phyloP scores from a whole-genome alignment of 2,797 vertebrate species.

The Enoplosus armatus region DNA sequence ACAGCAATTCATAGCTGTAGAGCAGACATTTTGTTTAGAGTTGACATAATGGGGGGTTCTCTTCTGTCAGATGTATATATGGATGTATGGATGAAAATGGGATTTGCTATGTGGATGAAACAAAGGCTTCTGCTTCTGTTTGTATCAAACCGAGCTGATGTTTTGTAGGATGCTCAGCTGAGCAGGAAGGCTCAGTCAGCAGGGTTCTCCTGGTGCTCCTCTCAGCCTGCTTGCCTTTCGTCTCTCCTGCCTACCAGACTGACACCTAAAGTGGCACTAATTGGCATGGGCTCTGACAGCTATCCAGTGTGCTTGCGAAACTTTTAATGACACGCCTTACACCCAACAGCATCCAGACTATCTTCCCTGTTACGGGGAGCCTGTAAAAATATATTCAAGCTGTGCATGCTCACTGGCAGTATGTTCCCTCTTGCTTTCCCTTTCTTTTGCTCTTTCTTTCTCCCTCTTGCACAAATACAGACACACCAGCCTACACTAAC shows the following conservation, averaged over 20 bases:
- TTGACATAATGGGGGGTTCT: conserved; percentile 21
- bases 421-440: conserved; percentile 53
- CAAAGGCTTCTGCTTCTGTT: conserved; percentile 47
- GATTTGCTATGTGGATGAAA: conserved; percentile 49
- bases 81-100: conserved; percentile 38
- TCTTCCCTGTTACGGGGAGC: conserved; percentile 63
- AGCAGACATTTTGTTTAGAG: conserved; percentile 10
- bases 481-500: conserved; percentile 56
- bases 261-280: conserved; percentile 87
- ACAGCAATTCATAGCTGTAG: conserved; percentile 1
- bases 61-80: conserved; percentile 8
- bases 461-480: conserved; percentile 57
- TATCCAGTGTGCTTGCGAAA: conserved; percentile 76
- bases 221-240: conserved; percentile 62
- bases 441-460: conserved; percentile 39
- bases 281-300: conserved; percentile 85
- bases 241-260: conserved; percentile 77
- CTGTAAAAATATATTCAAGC: conserved; percentile 75
- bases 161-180: conserved; percentile 73
- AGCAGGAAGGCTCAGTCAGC: conserved; percentile 73
- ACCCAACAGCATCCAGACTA: conserved; percentile 73
- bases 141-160: conserved; percentile 42
- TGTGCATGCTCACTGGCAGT: conserved; percentile 68
- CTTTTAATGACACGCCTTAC: conserved; percentile 82
- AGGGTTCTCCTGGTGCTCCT: conserved; percentile 70